Conservation (phyloP, 2,113 vertebrate species). For the Aphyosemion australe region DNA sequence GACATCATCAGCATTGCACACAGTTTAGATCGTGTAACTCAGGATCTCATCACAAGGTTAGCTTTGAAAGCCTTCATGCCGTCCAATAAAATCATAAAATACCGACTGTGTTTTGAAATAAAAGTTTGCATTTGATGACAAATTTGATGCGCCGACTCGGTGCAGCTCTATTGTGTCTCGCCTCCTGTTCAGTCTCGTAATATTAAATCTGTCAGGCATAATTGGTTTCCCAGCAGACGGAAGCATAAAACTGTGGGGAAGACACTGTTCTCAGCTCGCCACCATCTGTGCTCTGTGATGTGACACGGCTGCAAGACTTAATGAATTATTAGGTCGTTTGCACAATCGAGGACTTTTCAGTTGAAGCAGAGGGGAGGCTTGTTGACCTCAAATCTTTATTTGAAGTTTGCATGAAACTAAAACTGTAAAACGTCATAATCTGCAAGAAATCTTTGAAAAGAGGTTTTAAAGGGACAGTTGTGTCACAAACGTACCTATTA, state of each 20-base stretch:
- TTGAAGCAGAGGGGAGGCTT: neutral
- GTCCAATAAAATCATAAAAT: neutral
- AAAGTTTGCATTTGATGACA: conserved; percentile 36
- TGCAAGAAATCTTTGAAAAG: no score
- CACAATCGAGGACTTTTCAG: conserved; percentile 23
- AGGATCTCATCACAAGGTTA: neutral
- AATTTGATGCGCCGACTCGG: conserved; percentile 53
- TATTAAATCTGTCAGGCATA: conserved; percentile 74
- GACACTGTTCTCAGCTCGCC: conserved; percentile 59
- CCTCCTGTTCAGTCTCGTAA: conserved; percentile 50
- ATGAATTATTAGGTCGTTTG: conserved; percentile 71
- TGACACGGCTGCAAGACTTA: conserved; percentile 45
- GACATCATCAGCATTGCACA: conserved; percentile 2
- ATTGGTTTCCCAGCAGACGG: conserved; percentile 76
- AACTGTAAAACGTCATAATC: no score
- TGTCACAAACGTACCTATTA: no score
- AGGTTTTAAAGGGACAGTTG: no score
- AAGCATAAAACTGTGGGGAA: conserved; percentile 71
- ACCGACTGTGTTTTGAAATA: conserved; percentile 14
- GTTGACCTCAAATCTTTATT: neutral
- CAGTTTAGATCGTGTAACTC: conserved; percentile 14
- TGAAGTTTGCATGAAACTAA: no score
- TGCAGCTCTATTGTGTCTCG: conserved; percentile 39
- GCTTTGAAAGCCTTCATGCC: conserved; percentile 26
- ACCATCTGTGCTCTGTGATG: conserved; percentile 68